Base-by-base conservation (phyloP, 1,140 invertebrate genomes). In the Monomorium pharaonis region DNA sequence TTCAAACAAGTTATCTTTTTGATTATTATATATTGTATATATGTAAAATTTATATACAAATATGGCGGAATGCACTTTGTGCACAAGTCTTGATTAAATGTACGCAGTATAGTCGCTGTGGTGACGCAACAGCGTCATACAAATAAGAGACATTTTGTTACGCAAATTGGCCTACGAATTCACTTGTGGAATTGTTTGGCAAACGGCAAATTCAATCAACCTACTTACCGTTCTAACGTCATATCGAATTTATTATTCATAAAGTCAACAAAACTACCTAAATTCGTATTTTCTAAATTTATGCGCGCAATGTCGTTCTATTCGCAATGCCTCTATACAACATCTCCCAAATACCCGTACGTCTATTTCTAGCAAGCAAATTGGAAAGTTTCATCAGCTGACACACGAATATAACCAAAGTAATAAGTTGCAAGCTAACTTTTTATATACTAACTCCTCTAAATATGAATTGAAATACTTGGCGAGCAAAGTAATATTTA, bases 221-320 rank as follows among this genome's bases (percentile, higher is more conserved):
- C 54, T 83, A 83, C 78, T 72, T 83, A 60, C 67, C 67, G 37
- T 47, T 37, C 21, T 56, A 37, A 33, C 37, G 24, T 58, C 51
- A 51, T 37, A 18, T 18, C 51, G 7, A 67, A 83, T 81, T 81
- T 72, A 81, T 58, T 83, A 83, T 74, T 74, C 51, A 74, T 83
- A 72, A 83, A 83, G 37, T 74, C 51, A 74, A 30, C 67, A 47
- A 67, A 67, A 33, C 67, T 58, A 58, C n/a, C 24, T 44, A 62
- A 83, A 83, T 44, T 30, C 51, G n/a, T 51, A 74, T 58, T 83
- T 83, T 80, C 77, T 27, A 69, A 69, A 80, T 80, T 80, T 80
- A 69, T 69, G 63, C 47, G 49, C 49, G 33, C 49, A 42, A 27
- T 80, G 5, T 33, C 54, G 18, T 7, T 30, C 18, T 16, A 33